Conservation (phyloP, 2,113 vertebrate genomes). For the Corvus cornix region DNA sequence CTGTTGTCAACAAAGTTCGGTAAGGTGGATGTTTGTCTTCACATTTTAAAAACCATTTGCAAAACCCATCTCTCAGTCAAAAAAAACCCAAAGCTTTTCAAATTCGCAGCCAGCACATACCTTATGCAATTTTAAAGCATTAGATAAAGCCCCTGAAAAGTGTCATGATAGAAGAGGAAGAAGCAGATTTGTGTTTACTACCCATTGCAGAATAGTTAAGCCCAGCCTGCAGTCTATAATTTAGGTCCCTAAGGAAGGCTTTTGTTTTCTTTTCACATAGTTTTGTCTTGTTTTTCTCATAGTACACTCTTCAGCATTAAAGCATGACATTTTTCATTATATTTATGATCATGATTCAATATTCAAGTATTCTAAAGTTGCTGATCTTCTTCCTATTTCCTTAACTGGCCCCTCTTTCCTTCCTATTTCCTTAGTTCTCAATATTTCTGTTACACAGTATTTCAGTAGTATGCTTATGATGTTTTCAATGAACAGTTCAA, state of each 20-base stretch:
- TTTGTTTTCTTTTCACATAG: background rate
- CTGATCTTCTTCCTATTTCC: background rate
- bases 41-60: background rate
- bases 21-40: background rate
- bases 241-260: background rate
- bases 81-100: background rate
- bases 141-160: background rate
- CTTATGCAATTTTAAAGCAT: background rate
- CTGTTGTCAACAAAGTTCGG: background rate
- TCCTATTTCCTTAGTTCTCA: background rate
- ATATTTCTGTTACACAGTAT: background rate
- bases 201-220: background rate
- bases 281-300: background rate
- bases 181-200: background rate
- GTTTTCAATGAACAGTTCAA: background rate
- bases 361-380: background rate
- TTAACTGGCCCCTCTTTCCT: background rate
- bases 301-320: background rate
- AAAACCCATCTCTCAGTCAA: background rate
- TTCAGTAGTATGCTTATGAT: background rate
- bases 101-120: background rate
- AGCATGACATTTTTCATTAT: background rate
- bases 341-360: background rate
- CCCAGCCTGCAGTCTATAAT: background rate
- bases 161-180: background rate